Evolutionary conservation across 2,797 vertebrate genomes (phyloP).

Genomic region (Hippopotamyrus pictus): DNA sequence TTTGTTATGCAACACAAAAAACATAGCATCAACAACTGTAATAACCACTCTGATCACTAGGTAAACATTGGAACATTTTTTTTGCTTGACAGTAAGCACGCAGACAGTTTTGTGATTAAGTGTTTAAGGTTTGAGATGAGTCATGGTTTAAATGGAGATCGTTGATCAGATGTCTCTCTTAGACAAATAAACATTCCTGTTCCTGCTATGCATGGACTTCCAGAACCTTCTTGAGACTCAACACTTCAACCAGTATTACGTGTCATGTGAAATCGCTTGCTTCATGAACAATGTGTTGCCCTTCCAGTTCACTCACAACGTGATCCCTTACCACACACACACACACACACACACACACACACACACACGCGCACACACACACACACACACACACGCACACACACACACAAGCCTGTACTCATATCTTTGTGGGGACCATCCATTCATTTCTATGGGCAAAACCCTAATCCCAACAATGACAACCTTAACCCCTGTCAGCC

Average conservation of each 20-base stretch:
- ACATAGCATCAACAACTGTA: conserved; percentile 6
- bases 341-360: background rate
- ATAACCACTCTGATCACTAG: background rate
- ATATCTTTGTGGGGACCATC: background rate
- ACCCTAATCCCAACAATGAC: background rate
- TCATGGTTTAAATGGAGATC: conserved; percentile 39
- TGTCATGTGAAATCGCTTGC: background rate
- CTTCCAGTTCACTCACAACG: background rate
- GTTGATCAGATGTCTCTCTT: background rate
- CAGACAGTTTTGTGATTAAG: conserved; percentile 58
- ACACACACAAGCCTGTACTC: background rate
- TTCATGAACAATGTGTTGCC: background rate
- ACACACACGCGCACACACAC: background rate
- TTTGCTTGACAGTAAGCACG: conserved; percentile 38
- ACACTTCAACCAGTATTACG: background rate
- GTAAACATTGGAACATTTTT: conserved; percentile 50
- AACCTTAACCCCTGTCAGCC: background rate
- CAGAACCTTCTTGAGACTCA: background rate
- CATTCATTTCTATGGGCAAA: background rate
- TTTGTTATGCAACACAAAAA: background rate
- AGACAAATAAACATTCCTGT: conserved; percentile 9
- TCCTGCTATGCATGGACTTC: background rate
- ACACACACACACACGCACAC: background rate
- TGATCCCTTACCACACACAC: background rate
- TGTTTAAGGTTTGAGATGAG: conserved; percentile 56